These are phyloP conservation scores for Mustelus asterias DNA, from an alignment of 2,113 vertebrate genomes.

Conservation along the genomic window DNA sequence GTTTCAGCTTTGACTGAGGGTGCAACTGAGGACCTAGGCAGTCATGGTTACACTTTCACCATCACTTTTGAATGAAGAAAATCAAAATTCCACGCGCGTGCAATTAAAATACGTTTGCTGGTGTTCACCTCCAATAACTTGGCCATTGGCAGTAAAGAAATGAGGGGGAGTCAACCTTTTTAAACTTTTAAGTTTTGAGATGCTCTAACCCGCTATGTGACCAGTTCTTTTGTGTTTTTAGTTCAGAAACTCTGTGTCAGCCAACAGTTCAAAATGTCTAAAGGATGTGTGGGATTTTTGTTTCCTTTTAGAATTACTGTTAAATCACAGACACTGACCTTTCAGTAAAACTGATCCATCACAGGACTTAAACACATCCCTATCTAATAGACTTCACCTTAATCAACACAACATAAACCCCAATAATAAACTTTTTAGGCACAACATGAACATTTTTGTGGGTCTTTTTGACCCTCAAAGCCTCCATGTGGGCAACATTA, in stretches of 20 bases:
- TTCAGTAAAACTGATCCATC: neutral
- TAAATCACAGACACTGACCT: neutral
- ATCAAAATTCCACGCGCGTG: neutral
- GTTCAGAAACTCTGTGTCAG: neutral
- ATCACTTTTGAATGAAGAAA: no score
- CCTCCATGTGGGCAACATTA: neutral
- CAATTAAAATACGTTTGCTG: neutral
- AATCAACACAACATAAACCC: neutral
- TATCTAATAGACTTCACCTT: neutral
- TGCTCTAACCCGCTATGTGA: no score
- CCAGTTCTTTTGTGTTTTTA: neutral
- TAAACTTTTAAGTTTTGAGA: neutral
- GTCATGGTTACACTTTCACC: neutral
- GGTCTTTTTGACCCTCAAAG: neutral
- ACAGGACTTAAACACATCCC: neutral
- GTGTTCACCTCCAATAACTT: neutral
- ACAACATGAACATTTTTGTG: neutral
- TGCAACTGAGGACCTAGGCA: neutral
- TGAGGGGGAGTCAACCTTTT: neutral
- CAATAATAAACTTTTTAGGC: neutral
- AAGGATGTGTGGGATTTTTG: no score
- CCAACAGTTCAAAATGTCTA: neutral
- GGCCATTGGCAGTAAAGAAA: neutral
- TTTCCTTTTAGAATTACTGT: no score
- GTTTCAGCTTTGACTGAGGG: neutral